A percentile compares a stretch with the other conserved stretches of the same genome.
Evolutionary conservation across 2,888 invertebrate species (phyloP).

Genomic region (Ashinkailepas kermadecensis): DNA sequence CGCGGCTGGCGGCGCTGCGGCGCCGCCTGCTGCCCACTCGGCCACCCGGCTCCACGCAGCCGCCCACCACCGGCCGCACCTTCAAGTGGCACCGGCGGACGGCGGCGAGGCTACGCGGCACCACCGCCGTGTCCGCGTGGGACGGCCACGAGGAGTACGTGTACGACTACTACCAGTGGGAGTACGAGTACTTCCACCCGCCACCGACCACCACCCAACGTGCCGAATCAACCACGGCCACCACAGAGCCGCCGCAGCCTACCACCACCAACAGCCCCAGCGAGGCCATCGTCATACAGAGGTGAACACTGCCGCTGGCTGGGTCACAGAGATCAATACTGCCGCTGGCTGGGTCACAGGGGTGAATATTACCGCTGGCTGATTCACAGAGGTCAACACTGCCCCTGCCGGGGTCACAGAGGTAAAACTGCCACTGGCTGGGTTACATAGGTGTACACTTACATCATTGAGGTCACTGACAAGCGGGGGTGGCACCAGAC

Average conservation of each 20-base stretch:
- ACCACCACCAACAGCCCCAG: neutral
- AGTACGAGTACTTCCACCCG: slow-evolving; percentile 15
- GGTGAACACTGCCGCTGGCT: neutral
- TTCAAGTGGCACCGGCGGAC: neutral
- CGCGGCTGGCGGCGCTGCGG: neutral
- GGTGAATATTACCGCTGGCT: no score
- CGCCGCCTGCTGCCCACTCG: neutral
- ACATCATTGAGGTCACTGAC: no score
- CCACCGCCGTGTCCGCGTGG: neutral
- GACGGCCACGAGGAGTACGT: neutral
- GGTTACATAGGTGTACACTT: no score
- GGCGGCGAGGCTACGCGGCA: neutral
- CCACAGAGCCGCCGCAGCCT: neutral
- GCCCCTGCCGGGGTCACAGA: no score
- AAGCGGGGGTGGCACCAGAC: no score
- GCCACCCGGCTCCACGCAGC: neutral
- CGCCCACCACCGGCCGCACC: neutral
- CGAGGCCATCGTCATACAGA: neutral
- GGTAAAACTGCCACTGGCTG: no score
- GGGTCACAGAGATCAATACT: no score
- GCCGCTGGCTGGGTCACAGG: no score
- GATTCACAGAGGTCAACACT: no score
- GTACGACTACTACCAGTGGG: slow-evolving; percentile 23
- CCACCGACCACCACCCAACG: neutral
- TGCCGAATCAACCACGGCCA: neutral